Base-by-base conservation (phyloP, 2,888 invertebrate genomes). In the Leucoptera coffeella region DNA sequence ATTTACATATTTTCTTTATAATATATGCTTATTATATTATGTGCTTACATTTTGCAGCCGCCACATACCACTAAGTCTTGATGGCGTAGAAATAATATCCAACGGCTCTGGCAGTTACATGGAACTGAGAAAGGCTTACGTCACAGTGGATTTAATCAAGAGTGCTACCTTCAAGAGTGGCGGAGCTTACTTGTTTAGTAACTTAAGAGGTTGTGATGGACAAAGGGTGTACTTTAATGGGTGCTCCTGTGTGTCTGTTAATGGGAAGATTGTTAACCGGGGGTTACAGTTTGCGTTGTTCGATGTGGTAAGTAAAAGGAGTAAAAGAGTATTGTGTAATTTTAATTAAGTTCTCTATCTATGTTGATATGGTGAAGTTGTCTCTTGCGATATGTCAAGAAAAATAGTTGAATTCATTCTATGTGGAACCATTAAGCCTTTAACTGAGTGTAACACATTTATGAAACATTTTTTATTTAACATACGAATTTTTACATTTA, bases 161-260 rank as follows among this genome's bases (percentile, higher is more conserved):
- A 87, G 85, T 35, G 93, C 95, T 0, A 91, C 93, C 0, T 83
- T 82, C 39, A 96, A 95, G 69, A 84, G 85, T 32, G 97, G 97
- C 0, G 96, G 97, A 2, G 89, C 94, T 30, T 99, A 99, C 58
- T 58, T 97, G 43, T 97, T 90, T 53, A 86, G 90, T 40, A 99
- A 99, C 60, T 67, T 93, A 32, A 76, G 96, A 29, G 99, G 99
- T 2, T 97, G 99, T 58, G 99, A 99, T 56, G 99, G 99, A 0
- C 92, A 94, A 42, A 74, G 97, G 34, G 75, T 92, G 2, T 96
- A 92, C 48, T 97, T 94, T 48, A 92, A 93, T 52, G 97, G 99
- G 0, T 87, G 90, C 37, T 92, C 96, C 0, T 85, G 87, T 37
- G 83, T 99, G 19, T 82, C 91, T 2, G 57, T 97, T 2, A 99